phyloP scores from a whole-genome alignment of 2,888 invertebrate species.

The Drosophila recens region DNA sequence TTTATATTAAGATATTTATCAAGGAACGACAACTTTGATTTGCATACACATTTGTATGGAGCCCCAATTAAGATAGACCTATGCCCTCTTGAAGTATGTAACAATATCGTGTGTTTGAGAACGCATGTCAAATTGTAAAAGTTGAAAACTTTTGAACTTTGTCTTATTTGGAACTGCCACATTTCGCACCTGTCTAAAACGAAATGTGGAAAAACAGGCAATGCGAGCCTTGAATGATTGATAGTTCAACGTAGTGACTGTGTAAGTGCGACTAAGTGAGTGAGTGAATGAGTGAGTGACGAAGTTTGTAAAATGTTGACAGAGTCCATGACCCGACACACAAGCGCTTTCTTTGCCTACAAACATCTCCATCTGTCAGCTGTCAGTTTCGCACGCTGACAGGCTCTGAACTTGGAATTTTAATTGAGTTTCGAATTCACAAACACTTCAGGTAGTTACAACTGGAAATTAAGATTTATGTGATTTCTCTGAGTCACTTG shows the following conservation, averaged over 20 bases:
- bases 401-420: slow-evolving; percentile 73
- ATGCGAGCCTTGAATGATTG: slow-evolving; percentile 60
- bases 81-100: neutral
- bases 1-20: neutral
- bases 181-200: slow-evolving; percentile 65
- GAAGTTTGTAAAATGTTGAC: slow-evolving; percentile 43
- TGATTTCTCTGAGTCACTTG: slow-evolving; percentile 43
- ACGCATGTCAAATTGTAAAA: slow-evolving; percentile 2
- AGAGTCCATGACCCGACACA: slow-evolving; percentile 60
- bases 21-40: neutral
- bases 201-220: slow-evolving; percentile 26
- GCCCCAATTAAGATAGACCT: slow-evolving; percentile 10
- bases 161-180: slow-evolving; percentile 58
- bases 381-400: slow-evolving; percentile 68
- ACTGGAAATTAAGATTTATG: slow-evolving; percentile 40
- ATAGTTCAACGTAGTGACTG: slow-evolving; percentile 46
- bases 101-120: neutral
- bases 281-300: slow-evolving; percentile 20
- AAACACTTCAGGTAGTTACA: slow-evolving; percentile 23
- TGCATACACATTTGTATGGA: neutral
- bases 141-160: slow-evolving; percentile 44
- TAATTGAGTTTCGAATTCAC: slow-evolving; percentile 74
- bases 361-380: slow-evolving; percentile 69
- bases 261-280: slow-evolving; percentile 12
- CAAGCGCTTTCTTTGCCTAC: slow-evolving; percentile 36